phyloP scores from a whole-genome alignment of 92 coral and sea anemone genomes.

The Epizoanthus illoricatus region DNA sequence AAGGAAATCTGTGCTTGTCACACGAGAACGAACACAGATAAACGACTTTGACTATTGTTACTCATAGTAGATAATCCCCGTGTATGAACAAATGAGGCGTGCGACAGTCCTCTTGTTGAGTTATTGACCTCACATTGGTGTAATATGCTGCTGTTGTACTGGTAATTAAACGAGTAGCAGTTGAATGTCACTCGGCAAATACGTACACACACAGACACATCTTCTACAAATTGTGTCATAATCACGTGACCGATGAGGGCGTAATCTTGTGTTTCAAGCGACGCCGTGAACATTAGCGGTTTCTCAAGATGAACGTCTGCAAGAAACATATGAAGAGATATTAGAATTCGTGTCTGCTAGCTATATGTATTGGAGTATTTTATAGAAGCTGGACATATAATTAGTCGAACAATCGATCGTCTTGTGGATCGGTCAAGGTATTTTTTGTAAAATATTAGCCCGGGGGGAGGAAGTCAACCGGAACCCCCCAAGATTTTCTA shows the following conservation, averaged over 20 bases:
- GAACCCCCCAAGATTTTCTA: no score
- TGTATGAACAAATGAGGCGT: background rate
- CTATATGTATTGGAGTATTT: no score
- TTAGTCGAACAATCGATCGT: no score
- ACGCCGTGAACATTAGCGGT: slow-evolving; percentile 20
- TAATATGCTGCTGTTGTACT: background rate
- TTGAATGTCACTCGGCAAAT: background rate
- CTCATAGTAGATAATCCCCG: slow-evolving; percentile 22
- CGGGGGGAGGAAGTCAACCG: no score
- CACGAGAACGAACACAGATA: no score
- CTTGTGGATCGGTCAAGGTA: no score
- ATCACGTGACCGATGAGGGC: slow-evolving; percentile 15
- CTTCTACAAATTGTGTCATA: background rate
- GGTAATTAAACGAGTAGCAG: slow-evolving; percentile 22
- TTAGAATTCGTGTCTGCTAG: no score
- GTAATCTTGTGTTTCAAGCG: slow-evolving; percentile 20
- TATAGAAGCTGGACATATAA: no score
- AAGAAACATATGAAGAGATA: no score
- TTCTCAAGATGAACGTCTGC: slow-evolving; percentile 17
- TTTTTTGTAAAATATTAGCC: no score
- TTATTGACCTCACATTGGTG: slow-evolving; percentile 18
- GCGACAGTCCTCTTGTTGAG: slow-evolving; percentile 16
- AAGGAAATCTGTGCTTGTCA: no score
- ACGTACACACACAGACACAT: slow-evolving; percentile 17
- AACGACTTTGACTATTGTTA: background rate